Evolutionary conservation across 2,888 invertebrate genomes (phyloP), one percentile per base, ranked within the genome.

Genomic region (Lasioglossum morio): DNA sequence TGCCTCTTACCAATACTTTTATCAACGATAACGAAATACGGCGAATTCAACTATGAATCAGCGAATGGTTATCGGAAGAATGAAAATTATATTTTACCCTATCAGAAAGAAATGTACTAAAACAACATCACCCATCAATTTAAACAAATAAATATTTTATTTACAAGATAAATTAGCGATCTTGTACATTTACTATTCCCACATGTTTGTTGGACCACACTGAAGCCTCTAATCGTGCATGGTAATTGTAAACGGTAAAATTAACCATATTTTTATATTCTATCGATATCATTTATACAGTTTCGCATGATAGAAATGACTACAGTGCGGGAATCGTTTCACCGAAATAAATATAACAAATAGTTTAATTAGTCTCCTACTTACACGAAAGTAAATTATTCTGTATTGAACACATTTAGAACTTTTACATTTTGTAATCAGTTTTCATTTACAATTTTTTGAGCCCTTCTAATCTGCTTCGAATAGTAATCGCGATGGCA

Each of bases 111-210:
- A 60, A 79, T 85, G 66, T 80, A 69, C 74, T 63, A 48, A 60
- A 74, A 66, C 72, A 79, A 75, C 84, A 88, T 77, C 81, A 86
- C 72, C 48, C 66, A 48, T 66, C 69, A 78, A 85, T 89, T 83
- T 91, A 89, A 80, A 88, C 86, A 93, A 63, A 93, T 93, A 93
- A 94, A 94, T 93, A 92, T 79, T 93, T 94, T 94, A 93, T 93
- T 94, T 92, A 93, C 91, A 93, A 91, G 87, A 82, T 79, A 53
- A 81, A 85, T 72, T 74, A 60, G 74, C 73, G 34, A 46, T 43
- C 72, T 80, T 78, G 73, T 83, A 79, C 75, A 84, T 84, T 82
- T 79, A 70, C 34, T 80, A 86, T 27, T 43, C 84, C 40, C 53
- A 74, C 30, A 72, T 84, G 77, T 43, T 46, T 30, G 66, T 70